These are phyloP conservation scores for Gastrophysa polygoni DNA, from an alignment of 2,888 invertebrate genomes.

Conservation along the genomic window DNA sequence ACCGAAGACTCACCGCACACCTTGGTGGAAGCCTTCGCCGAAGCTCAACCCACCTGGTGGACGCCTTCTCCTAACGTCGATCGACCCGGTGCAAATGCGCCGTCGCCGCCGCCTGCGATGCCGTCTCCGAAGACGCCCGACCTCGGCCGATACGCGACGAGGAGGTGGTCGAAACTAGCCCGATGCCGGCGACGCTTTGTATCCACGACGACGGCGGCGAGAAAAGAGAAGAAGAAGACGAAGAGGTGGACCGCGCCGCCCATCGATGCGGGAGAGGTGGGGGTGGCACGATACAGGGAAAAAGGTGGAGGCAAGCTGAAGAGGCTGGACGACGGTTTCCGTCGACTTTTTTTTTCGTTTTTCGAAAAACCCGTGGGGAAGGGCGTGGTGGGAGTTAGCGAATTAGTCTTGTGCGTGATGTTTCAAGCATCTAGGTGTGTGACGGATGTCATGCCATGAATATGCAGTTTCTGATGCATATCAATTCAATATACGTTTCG, in stretches of 20 bases:
- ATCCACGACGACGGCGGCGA: slow-evolving; percentile 45
- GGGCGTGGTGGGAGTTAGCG: slow-evolving; percentile 9
- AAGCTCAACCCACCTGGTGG: neutral
- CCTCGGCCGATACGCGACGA: slow-evolving; percentile 50
- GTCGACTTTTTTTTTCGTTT: too few relatives aligned
- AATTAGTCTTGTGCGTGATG: slow-evolving; percentile 29
- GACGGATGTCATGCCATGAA: too few relatives aligned
- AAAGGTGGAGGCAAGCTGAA: slow-evolving; percentile 18
- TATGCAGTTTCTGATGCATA: too few relatives aligned
- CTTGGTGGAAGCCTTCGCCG: slow-evolving; percentile 15
- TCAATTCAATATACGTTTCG: too few relatives aligned
- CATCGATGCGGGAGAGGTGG: slow-evolving; percentile 50
- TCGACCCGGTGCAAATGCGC: slow-evolving; percentile 27
- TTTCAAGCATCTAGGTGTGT: too few relatives aligned
- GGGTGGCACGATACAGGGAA: slow-evolving; percentile 30
- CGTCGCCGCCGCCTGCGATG: too few relatives aligned
- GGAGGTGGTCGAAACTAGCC: slow-evolving; percentile 58
- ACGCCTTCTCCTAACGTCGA: neutral
- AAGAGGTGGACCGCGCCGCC: slow-evolving; percentile 47
- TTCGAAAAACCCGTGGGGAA: slow-evolving; percentile 14
- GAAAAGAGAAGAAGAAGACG: slow-evolving; percentile 57
- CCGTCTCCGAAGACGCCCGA: slow-evolving; percentile 29
- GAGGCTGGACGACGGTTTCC: slow-evolving; percentile 15
- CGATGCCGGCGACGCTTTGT: slow-evolving; percentile 63
- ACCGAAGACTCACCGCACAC: slow-evolving; percentile 22